Percentiles rank a stretch among this genome's conserved stretches.
These are phyloP conservation scores for Illadopsis cleaveri DNA, from an alignment of 2,113 vertebrate genomes.

Conservation along the genomic window DNA sequence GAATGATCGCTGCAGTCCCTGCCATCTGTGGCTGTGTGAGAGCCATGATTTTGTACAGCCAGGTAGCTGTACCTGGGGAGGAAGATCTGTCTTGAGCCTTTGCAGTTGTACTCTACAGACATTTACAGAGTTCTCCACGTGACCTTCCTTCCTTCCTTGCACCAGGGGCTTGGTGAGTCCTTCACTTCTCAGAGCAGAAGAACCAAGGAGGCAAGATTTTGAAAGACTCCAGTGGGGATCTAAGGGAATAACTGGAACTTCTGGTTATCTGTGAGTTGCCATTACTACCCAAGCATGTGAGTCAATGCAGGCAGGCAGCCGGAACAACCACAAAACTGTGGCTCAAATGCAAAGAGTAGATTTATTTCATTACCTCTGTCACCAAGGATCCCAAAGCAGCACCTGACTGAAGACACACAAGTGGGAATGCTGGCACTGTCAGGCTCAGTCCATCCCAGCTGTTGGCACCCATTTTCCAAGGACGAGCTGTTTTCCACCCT, in stretches of 20 bases:
- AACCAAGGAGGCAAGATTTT: neutral
- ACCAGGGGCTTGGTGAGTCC: neutral
- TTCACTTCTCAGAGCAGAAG: neutral
- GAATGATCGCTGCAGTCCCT: neutral
- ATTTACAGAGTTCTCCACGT: neutral
- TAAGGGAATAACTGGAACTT: neutral
- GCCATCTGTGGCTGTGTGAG: neutral
- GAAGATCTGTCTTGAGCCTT: neutral
- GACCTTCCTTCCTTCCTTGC: neutral
- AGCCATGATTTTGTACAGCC: neutral
- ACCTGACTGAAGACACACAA: neutral
- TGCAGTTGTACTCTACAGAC: neutral
- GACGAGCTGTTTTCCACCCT: accelerated
- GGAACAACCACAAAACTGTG: neutral
- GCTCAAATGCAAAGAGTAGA: neutral
- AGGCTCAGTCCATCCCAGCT: neutral
- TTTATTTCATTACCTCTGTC: neutral
- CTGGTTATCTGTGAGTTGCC: neutral
- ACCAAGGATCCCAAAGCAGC: neutral
- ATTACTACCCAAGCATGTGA: neutral
- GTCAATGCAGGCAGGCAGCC: neutral
- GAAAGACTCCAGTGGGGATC: neutral
- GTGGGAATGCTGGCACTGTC: neutral
- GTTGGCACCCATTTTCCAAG: neutral
- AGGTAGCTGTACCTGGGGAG: neutral